Base-by-base conservation (phyloP, 2,888 invertebrate species). In the Agrilus cyanescens region DNA sequence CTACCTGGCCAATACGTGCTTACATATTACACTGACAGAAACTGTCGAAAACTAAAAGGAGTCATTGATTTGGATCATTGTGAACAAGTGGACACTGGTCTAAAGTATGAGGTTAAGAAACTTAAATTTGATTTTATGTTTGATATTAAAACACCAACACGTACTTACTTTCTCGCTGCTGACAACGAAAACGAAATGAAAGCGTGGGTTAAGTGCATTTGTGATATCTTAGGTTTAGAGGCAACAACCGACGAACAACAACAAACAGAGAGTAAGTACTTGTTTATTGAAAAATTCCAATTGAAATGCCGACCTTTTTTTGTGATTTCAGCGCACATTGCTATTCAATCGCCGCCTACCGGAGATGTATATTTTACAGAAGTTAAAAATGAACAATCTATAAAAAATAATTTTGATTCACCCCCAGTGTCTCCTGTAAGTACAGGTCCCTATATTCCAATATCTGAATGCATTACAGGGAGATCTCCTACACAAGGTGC, bases 41-140 rank as follows among this genome's bases (percentile, higher is more conserved):
- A 82, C 61, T 82, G 85, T 65, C 78, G 85, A 56, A 86, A 88
- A 59, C 72, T 85, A 53, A 90, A 91, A 71, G 90, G 90, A 58
- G 78, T 81, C 47, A 90, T 96, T 59, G 87, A 95, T 74, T 75
- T 96, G 59, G 94, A 94, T 72, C 85, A 91, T 65, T 95, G 95
- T 68, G 93, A 94, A 70, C 93, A 95, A 75, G 89, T 90, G 42
- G 90, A 91, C 67, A 85, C 87, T 43, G 90, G 90, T 3, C 70
- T 91, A 51, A 80, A 83, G 53, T 80, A 89, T 69, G 85, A 88
- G 64, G 78, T 85, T 55, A 76, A 82, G 46, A 85, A 85, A 56
- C 77, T 82, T 57, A 84, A 86, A 56, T 82, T 84, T 57, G 80
- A 86, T 58, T 82, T 78, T 60, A 89, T 91, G 71, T 93, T 93